A percentile compares a stretch with the other conserved stretches of the same genome.
phyloP scores from a whole-genome alignment of 2,888 invertebrate genomes.

The Charanyca ferruginea region DNA sequence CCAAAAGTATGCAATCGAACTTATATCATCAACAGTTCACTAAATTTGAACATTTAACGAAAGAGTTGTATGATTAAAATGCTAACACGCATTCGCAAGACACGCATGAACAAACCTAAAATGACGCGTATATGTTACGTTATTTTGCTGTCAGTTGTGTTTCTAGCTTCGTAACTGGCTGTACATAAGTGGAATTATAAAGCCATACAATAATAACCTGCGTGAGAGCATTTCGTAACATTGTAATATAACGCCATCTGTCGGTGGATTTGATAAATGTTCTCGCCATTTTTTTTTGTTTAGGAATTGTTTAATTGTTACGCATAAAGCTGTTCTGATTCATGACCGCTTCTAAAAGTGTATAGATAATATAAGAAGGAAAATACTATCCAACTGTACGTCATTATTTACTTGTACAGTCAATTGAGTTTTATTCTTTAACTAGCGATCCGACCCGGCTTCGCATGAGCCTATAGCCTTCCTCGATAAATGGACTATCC shows the following conservation, averaged over 20 bases:
- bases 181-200: constrained; percentile 30
- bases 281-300: neutral
- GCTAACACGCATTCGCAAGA: constrained; percentile 27
- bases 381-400: too few species aligned
- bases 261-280: constrained; percentile 13
- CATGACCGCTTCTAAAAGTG: too few species aligned
- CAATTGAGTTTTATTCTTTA: too few species aligned
- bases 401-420: too few species aligned
- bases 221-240: constrained; percentile 21
- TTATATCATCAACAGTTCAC: constrained; percentile 17
- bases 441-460: too few species aligned
- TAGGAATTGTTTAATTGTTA: neutral
- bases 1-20: neutral
- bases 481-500: too few species aligned
- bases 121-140: constrained; percentile 43
- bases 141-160: constrained; percentile 44
- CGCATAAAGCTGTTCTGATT: too few species aligned
- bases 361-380: too few species aligned
- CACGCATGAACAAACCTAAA: constrained; percentile 39
- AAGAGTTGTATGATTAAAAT: constrained; percentile 37
- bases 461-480: too few species aligned
- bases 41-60: constrained; percentile 14
- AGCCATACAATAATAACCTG: constrained; percentile 31
- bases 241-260: constrained; percentile 39
- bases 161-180: constrained; percentile 40